Evolutionary conservation across 1,140 invertebrate species (phyloP), one percentile per base, ranked within the genome.

Genomic region (Heliconius hewitsoni): DNA sequence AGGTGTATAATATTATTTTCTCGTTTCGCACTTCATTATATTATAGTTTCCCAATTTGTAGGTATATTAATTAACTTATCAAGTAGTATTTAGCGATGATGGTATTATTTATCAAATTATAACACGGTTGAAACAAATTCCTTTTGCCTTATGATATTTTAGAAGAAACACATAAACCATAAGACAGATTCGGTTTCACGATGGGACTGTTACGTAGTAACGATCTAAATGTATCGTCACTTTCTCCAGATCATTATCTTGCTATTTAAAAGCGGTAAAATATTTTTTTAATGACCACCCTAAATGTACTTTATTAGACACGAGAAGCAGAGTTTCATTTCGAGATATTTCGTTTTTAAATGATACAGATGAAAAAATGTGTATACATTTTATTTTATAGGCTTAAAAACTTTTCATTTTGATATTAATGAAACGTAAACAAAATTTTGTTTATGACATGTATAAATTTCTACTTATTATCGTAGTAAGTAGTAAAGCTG

Each of bases 191-290:
- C 84, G 81, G 86, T 91, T 91, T 91, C 89, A 88, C 82, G 87
- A 79, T 81, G 39, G 74, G 79, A 73, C 78, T 81, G 74, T 73
- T 55, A 81, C 71, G 81, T 84, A 77, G 86, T 94, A 93, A 93
- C 89, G 87, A 92, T 89, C 90, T 80, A 83, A 90, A 91, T 89
- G 84, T 84, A 89, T 90, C 82, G 84, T 89, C 85, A 89, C 91
- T 94, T 93, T 94, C 90, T 84, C 90, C 86, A 92, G 91, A 93
- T 93, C 86, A 85, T 83, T 93, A 93, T 94, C 89, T 92, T 87
- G 90, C 90, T 92, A 91, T 91, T 91, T 91, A 92, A 92, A 93
- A 81, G 82, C 86, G 87, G 93, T 94, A 93, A 94, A 94, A 89
- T 91, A 93, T 91, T 87, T 85, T 93, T 90, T 93, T 94, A 93